phyloP scores from a whole-genome alignment of 2,113 vertebrate genomes.

The Grallaria varia region DNA sequence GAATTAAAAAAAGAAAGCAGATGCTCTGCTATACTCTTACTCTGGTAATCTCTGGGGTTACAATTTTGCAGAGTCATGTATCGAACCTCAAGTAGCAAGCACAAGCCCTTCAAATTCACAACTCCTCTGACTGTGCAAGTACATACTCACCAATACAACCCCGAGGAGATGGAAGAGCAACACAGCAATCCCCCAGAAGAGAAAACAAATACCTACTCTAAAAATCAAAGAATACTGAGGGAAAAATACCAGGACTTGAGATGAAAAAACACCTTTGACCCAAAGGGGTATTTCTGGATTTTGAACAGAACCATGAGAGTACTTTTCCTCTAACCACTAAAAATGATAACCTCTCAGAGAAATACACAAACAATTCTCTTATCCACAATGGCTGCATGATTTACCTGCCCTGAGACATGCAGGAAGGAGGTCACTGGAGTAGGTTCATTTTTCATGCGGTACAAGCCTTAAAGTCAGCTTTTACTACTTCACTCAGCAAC shows the following conservation, averaged over 20 bases:
- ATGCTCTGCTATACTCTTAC: background rate
- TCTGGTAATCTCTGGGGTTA: background rate
- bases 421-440: background rate
- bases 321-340: background rate
- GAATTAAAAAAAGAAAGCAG: background rate
- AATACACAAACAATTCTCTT: background rate
- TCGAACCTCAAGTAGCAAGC: background rate
- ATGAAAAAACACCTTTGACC: background rate
- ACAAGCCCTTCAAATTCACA: background rate
- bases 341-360: background rate
- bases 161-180: background rate
- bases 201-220: background rate
- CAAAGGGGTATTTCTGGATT: background rate
- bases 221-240: background rate
- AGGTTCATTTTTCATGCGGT: background rate
- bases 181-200: background rate
- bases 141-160: background rate
- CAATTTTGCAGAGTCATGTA: slow-evolving; percentile 1
- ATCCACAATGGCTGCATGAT: background rate
- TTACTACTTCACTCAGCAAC: background rate
- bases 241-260: background rate
- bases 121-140: background rate
- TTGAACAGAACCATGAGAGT: background rate
- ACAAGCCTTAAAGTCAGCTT: background rate
- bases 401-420: background rate